A percentile compares a stretch with the other conserved stretches of the same genome.
These are phyloP conservation scores for Sakesphorus luctuosus DNA, from an alignment of 2,113 vertebrate species.

Conservation along the genomic window DNA sequence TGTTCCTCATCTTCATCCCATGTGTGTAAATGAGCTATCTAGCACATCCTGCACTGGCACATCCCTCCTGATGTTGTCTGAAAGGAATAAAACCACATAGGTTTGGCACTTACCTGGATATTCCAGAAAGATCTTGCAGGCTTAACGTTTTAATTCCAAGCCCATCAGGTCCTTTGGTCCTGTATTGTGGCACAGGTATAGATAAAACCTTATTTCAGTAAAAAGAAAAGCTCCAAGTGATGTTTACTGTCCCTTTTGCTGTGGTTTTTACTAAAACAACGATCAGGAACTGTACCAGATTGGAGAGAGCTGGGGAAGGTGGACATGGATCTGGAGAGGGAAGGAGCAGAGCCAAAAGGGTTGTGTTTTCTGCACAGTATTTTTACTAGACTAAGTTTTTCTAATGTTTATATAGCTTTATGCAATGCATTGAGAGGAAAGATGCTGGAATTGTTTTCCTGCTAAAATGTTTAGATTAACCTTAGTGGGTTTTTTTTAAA, in stretches of 20 bases:
- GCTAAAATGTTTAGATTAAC: not conserved
- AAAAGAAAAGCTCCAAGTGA: not conserved
- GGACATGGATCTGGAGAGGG: not conserved
- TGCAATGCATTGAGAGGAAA: not conserved
- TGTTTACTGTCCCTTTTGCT: not conserved
- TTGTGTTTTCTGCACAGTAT: not conserved
- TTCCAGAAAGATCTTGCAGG: not conserved
- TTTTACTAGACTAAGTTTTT: not conserved
- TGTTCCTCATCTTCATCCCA: not conserved
- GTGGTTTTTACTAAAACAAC: not conserved
- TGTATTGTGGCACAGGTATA: not conserved
- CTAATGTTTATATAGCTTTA: not conserved
- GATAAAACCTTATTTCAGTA: not conserved
- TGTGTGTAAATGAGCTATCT: accelerated
- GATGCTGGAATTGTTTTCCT: not conserved
- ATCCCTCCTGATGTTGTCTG: accelerated
- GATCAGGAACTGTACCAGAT: accelerated
- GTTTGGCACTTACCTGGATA: not conserved
- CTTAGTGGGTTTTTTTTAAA: not conserved
- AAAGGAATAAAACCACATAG: not conserved
- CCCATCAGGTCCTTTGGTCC: not conserved
- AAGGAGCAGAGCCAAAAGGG: not conserved
- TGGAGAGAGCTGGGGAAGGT: not conserved
- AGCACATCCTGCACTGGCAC: not conserved
- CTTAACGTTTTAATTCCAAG: not conserved